A percentile compares a stretch with the other conserved stretches of the same genome.
Conservation (phyloP, 2,113 vertebrate species). For the Sphaerodactylus townsendi region DNA sequence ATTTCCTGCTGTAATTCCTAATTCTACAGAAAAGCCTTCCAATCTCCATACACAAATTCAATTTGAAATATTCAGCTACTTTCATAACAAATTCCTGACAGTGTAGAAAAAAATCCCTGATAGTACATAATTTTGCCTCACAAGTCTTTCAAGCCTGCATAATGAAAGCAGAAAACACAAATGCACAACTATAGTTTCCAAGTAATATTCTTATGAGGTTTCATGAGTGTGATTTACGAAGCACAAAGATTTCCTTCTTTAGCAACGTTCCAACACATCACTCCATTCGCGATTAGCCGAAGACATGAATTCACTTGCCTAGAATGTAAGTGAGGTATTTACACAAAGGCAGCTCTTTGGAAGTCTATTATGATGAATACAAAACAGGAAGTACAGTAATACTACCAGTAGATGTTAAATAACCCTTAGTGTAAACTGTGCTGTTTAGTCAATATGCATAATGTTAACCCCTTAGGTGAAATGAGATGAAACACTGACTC, state of each 20-base stretch:
- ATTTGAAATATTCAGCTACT: not conserved
- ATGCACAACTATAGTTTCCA: constrained; percentile 61
- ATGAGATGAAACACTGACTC: constrained; percentile 49
- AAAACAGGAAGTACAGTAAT: constrained; percentile 78
- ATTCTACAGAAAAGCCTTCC: not conserved
- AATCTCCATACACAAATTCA: not conserved
- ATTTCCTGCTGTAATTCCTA: not conserved
- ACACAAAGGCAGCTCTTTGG: constrained; percentile 87
- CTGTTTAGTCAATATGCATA: constrained; percentile 56
- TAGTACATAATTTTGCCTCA: constrained; percentile 4
- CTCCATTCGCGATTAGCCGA: constrained; percentile 80
- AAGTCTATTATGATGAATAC: constrained; percentile 73
- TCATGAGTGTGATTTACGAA: constrained; percentile 72
- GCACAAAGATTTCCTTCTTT: constrained; percentile 88
- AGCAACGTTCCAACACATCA: constrained; percentile 85
- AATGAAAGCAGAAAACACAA: constrained; percentile 60
- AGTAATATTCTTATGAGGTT: constrained; percentile 69
- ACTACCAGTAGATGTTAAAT: constrained; percentile 65
- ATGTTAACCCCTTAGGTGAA: constrained; percentile 60
- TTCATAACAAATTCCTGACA: not conserved
- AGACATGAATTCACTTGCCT: constrained; percentile 90
- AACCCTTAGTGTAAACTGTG: constrained; percentile 68
- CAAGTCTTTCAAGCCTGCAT: constrained; percentile 12
- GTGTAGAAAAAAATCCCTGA: constrained; percentile 16
- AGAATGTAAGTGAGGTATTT: constrained; percentile 85